phyloP scores from a whole-genome alignment of 2,888 invertebrate genomes.

The Micoletzkya japonica region DNA sequence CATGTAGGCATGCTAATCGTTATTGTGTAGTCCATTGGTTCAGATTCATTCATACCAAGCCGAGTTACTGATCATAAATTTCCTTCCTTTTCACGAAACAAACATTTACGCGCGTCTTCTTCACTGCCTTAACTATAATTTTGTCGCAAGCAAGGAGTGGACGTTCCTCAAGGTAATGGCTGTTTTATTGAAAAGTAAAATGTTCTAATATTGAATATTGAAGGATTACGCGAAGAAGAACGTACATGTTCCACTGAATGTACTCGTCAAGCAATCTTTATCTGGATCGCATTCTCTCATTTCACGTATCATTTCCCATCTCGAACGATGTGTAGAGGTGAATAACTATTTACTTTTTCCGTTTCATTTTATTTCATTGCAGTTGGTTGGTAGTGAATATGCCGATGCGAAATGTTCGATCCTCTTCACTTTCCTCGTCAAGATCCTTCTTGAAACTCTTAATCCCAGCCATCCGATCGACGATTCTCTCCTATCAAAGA shows the following conservation, averaged over 20 bases:
- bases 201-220: background rate
- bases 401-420: slow-evolving; percentile 69
- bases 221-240: slow-evolving; percentile 41
- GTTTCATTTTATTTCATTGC: slow-evolving; percentile 19
- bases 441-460: slow-evolving; percentile 76
- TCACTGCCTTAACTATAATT: slow-evolving; percentile 70
- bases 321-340: slow-evolving; percentile 37
- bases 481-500: slow-evolving; percentile 72
- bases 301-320: slow-evolving; percentile 39
- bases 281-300: slow-evolving; percentile 40
- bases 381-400: slow-evolving; percentile 39
- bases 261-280: slow-evolving; percentile 39
- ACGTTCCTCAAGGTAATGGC: slow-evolving; percentile 58
- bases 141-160: slow-evolving; percentile 64
- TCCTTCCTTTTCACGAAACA: slow-evolving; percentile 90
- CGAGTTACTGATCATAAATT: slow-evolving; percentile 78
- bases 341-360: too few species aligned
- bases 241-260: slow-evolving; percentile 49
- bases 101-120: slow-evolving; percentile 81
- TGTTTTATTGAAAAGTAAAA: background rate
- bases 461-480: slow-evolving; percentile 69
- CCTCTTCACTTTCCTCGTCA: slow-evolving; percentile 80
- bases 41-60: slow-evolving; percentile 86
- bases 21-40: background rate
- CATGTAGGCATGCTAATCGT: slow-evolving; percentile 37